These are phyloP conservation scores for Aphaenogaster floridana DNA, from an alignment of 1,140 invertebrate species.

Conservation along the genomic window DNA sequence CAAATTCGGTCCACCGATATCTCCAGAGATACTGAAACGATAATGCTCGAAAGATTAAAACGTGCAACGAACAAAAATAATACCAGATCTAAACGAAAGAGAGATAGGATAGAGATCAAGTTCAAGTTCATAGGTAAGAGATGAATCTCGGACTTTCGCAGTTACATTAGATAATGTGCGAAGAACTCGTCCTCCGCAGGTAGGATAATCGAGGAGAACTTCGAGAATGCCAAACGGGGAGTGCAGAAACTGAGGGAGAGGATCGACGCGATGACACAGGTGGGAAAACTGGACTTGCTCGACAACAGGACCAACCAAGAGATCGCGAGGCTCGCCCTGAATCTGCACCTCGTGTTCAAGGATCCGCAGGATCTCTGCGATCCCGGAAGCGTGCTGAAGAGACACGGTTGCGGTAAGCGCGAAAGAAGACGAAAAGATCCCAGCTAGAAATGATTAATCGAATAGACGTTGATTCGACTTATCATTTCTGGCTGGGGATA, in stretches of 20 bases:
- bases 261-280: constrained; percentile 68
- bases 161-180: not conserved
- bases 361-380: constrained; percentile 77
- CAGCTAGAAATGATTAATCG: too few relatives aligned
- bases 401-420: constrained; percentile 78
- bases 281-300: constrained; percentile 75
- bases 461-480: too few relatives aligned
- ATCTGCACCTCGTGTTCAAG: constrained; percentile 76
- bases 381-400: constrained; percentile 78
- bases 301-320: constrained; percentile 78
- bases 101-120: constrained; percentile 80
- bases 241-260: constrained; percentile 75
- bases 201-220: constrained; percentile 78
- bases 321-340: constrained; percentile 76
- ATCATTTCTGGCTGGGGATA: not conserved
- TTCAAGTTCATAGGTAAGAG: constrained; percentile 78
- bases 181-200: constrained; percentile 53
- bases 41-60: constrained; percentile 26
- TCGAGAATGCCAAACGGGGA: constrained; percentile 72
- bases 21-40: not conserved
- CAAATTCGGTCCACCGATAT: not conserved
- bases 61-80: constrained; percentile 37
- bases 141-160: not conserved
- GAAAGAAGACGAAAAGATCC: not conserved
- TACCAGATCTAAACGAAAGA: constrained; percentile 53